These are phyloP conservation scores for Lagocephalus sceleratus DNA, from an alignment of 2,797 vertebrate genomes.

Conservation along the genomic window DNA sequence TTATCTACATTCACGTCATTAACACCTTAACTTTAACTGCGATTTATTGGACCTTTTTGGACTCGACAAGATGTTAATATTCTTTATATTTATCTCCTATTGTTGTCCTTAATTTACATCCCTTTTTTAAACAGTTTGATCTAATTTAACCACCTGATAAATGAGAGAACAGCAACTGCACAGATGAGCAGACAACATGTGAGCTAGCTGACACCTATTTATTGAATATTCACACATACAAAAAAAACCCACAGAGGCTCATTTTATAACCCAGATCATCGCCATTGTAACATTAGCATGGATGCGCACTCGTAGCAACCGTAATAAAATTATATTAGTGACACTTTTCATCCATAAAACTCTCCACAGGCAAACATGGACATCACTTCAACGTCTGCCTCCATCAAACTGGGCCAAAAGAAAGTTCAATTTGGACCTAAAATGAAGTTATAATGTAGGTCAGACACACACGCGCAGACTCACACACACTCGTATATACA, in stretches of 20 bases:
- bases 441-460: constrained; percentile 40
- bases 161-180: neutral
- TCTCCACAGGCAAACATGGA: constrained; percentile 58
- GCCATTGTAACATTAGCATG: constrained; percentile 55
- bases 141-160: neutral
- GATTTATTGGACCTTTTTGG: no score
- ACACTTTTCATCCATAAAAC: constrained; percentile 43
- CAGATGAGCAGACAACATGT: neutral
- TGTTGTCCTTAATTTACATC: no score
- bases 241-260: constrained; percentile 72
- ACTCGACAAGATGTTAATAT: no score
- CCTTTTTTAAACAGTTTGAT: no score
- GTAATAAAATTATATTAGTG: constrained; percentile 54
- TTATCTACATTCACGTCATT: no score
- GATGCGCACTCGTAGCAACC: constrained; percentile 59
- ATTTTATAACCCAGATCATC: constrained; percentile 65
- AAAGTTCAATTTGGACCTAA: constrained; percentile 45
- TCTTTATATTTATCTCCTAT: no score
- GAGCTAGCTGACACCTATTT: constrained; percentile 67
- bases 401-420: constrained; percentile 34
- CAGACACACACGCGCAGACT: constrained; percentile 21
- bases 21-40: no score
- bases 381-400: constrained; percentile 36
- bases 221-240: constrained; percentile 90
- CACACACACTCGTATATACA: constrained; percentile 39